These are phyloP conservation scores for Labroides dimidiatus DNA, from an alignment of 2,797 vertebrate species.

Conservation along the genomic window DNA sequence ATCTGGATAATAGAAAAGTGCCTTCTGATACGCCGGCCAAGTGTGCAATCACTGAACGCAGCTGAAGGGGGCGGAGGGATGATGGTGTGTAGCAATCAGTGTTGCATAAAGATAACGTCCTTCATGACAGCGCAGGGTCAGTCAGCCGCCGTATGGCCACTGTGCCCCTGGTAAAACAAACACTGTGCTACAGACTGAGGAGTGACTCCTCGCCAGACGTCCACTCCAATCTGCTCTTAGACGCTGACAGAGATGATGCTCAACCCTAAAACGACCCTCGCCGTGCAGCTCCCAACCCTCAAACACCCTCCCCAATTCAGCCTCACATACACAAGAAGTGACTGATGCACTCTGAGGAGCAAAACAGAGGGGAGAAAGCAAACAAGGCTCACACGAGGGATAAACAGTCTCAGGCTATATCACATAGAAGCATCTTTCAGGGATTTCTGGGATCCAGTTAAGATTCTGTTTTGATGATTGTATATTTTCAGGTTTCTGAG, in stretches of 20 bases:
- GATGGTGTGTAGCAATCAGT: conserved; percentile 25
- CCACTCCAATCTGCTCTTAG: conserved; percentile 54
- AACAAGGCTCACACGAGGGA: conserved; percentile 4
- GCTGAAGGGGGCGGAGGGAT: conserved; percentile 6
- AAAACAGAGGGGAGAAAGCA: neutral
- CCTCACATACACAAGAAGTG: conserved; percentile 39
- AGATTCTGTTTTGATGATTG: conserved; percentile 29
- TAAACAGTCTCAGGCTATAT: neutral
- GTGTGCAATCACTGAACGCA: conserved; percentile 40
- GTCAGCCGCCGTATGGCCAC: conserved; percentile 59
- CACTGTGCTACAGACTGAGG: conserved; percentile 37
- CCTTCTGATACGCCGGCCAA: conserved; percentile 43
- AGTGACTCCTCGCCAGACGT: conserved; percentile 49
- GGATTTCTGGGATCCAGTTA: conserved; percentile 20
- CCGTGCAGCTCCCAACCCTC: neutral
- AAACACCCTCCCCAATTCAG: neutral
- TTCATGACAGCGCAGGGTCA: conserved; percentile 57
- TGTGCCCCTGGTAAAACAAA: conserved; percentile 60
- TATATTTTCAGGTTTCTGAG: conserved; percentile 14
- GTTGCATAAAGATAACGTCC: conserved; percentile 71
- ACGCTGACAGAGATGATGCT: conserved; percentile 44
- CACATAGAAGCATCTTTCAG: conserved; percentile 16
- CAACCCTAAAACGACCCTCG: conserved; percentile 22
- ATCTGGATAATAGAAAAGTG: conserved; percentile 68
- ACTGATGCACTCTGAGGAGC: conserved; percentile 27